Evolutionary conservation across 92 coral and sea anemone species (phyloP).

Genomic region (Anthopleura xanthogrammica): DNA sequence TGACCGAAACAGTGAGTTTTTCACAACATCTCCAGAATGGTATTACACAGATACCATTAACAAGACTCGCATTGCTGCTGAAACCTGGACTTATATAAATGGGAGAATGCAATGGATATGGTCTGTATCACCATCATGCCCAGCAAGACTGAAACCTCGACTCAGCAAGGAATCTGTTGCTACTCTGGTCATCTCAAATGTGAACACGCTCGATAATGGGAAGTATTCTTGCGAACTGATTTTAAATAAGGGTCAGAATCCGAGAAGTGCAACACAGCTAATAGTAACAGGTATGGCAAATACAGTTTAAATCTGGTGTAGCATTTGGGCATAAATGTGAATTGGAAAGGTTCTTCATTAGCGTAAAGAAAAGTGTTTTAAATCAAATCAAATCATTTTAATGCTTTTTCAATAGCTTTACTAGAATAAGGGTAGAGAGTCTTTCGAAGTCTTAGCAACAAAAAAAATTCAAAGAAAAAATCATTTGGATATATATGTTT

Average conservation of each 20-base stretch:
- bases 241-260: background rate
- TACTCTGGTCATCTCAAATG: conserved; percentile 23
- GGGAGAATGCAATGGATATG: background rate
- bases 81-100: background rate
- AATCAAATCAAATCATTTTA: no score
- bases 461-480: no score
- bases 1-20: background rate
- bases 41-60: background rate
- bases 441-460: no score
- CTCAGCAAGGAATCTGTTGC: conserved; percentile 14
- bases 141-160: conserved; percentile 6
- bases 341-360: no score
- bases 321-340: no score
- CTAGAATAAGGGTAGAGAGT: no score
- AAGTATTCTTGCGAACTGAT: conserved; percentile 7
- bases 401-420: no score
- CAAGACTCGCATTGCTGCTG: background rate
- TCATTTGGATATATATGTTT: no score
- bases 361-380: no score
- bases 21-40: conserved; percentile 11
- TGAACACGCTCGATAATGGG: conserved; percentile 11
- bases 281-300: conserved; percentile 13
- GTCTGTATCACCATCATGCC: background rate
- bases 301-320: no score
- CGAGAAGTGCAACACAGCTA: background rate